Percentiles rank a stretch among this genome's conserved stretches.
Evolutionary conservation across 2,888 invertebrate genomes (phyloP).

Genomic region (Philhelius pedissequus): DNA sequence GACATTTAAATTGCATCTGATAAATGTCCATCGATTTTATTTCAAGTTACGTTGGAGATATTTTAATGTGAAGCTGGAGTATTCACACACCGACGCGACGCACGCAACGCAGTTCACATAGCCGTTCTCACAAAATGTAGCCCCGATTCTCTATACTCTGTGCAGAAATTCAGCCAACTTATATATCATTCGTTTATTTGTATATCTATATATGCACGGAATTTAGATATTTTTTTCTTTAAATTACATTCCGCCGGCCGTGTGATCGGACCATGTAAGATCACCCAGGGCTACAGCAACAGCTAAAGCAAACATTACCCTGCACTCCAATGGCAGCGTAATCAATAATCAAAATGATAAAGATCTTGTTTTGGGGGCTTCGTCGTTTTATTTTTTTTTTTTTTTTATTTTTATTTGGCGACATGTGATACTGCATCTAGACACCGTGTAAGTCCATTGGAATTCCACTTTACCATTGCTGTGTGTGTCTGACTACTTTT

Average conservation of each 20-base stretch:
- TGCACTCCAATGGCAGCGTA: constrained; percentile 70
- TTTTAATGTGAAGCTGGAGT: constrained; percentile 33
- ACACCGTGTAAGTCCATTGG: constrained; percentile 26
- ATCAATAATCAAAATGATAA: constrained; percentile 79
- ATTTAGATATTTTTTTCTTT: constrained; percentile 25
- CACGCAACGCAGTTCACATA: too few species aligned
- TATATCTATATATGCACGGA: constrained; percentile 28
- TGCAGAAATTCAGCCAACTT: constrained; percentile 1
- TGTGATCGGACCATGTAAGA: constrained; percentile 34
- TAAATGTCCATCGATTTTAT: constrained; percentile 44
- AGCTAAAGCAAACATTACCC: background rate
- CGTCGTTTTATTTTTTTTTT: constrained; percentile 18
- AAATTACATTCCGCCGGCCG: constrained; percentile 33
- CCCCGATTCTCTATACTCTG: background rate
- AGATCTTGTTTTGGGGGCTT: constrained; percentile 74
- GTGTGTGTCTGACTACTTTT: background rate
- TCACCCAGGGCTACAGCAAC: constrained; percentile 19
- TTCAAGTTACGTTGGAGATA: constrained; percentile 39
- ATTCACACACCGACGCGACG: background rate
- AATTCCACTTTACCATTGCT: constrained; percentile 23
- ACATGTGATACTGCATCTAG: constrained; percentile 52
- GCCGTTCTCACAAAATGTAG: constrained; percentile 6
- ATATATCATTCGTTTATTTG: background rate
- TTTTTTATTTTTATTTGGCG: constrained; percentile 35
- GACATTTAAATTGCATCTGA: constrained; percentile 72